A percentile compares a stretch with the other conserved stretches of the same genome.
These are phyloP conservation scores for Drosophila ohnishii DNA, from an alignment of 1,140 invertebrate genomes.

Conservation along the genomic window DNA sequence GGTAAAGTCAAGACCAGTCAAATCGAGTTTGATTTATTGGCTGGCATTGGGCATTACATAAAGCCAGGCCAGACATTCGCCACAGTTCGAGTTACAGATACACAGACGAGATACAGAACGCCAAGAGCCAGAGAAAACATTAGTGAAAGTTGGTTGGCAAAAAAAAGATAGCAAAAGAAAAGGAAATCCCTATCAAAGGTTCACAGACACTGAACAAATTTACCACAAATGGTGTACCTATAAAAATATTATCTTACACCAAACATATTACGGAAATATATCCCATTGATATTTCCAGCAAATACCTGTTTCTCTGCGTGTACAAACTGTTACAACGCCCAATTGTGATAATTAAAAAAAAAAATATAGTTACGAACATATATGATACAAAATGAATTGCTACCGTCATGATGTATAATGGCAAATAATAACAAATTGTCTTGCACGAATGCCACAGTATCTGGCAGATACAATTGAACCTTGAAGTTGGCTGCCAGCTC, in stretches of 20 bases:
- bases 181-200: conserved; percentile 27
- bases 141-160: conserved; percentile 62
- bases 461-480: conserved; percentile 74
- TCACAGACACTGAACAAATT: conserved; percentile 2
- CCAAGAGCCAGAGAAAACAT: conserved; percentile 26
- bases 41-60: conserved; percentile 45
- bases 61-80: conserved; percentile 18
- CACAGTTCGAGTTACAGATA: conserved; percentile 11
- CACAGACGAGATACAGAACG: conserved; percentile 20
- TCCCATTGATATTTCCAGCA: not conserved
- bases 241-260: too few species aligned
- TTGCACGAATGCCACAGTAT: conserved; percentile 51
- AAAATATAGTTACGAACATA: conserved; percentile 20
- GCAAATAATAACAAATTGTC: conserved; percentile 79
- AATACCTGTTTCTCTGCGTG: not conserved
- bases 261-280: not conserved
- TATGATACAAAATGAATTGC: conserved; percentile 53
- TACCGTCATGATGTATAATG: conserved; percentile 75
- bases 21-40: conserved; percentile 41
- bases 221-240: not conserved
- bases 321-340: conserved; percentile 44
- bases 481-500: conserved; percentile 51
- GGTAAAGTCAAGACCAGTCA: conserved; percentile 35
- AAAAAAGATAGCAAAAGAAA: conserved; percentile 27
- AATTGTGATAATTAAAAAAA: conserved; percentile 75